Evolutionary conservation across 2,888 invertebrate genomes (phyloP).

Genomic region (Phaonia tiefii): DNA sequence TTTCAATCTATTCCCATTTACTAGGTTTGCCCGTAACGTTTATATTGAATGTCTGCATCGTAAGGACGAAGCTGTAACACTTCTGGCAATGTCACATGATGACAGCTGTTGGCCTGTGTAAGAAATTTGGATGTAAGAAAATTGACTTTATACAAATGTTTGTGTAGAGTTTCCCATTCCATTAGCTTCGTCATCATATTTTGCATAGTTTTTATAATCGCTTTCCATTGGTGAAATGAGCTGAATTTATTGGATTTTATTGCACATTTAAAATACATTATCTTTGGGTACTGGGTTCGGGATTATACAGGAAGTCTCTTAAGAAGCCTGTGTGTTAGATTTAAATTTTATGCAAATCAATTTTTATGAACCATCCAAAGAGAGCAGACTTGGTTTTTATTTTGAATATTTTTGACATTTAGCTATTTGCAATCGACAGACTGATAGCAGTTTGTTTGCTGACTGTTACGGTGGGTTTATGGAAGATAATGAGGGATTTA

Average conservation of each 20-base stretch:
- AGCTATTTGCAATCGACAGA: not conserved
- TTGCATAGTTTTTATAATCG: conserved; percentile 29
- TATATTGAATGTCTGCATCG: too few relatives aligned
- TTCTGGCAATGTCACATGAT: too few relatives aligned
- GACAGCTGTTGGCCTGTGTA: too few relatives aligned
- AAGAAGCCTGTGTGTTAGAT: not conserved
- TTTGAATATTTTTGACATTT: not conserved
- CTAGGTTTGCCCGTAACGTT: not conserved
- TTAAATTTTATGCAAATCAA: conserved; percentile 24
- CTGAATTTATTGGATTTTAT: conserved; percentile 40
- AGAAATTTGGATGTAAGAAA: not conserved
- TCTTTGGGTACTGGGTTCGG: not conserved
- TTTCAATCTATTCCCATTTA: not conserved
- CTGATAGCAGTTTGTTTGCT: too few relatives aligned
- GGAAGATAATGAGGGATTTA: too few relatives aligned
- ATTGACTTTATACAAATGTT: conserved; percentile 41
- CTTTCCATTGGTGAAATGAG: conserved; percentile 1
- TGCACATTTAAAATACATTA: not conserved
- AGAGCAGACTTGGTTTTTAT: not conserved
- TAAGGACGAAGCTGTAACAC: too few relatives aligned
- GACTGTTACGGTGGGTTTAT: too few relatives aligned
- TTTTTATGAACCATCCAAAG: not conserved
- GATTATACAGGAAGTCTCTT: not conserved
- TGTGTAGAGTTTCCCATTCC: conserved; percentile 39
- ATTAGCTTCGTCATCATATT: conserved; percentile 7